Base-by-base conservation (phyloP, 2,888 invertebrate species). In the Phalangium opilio region DNA sequence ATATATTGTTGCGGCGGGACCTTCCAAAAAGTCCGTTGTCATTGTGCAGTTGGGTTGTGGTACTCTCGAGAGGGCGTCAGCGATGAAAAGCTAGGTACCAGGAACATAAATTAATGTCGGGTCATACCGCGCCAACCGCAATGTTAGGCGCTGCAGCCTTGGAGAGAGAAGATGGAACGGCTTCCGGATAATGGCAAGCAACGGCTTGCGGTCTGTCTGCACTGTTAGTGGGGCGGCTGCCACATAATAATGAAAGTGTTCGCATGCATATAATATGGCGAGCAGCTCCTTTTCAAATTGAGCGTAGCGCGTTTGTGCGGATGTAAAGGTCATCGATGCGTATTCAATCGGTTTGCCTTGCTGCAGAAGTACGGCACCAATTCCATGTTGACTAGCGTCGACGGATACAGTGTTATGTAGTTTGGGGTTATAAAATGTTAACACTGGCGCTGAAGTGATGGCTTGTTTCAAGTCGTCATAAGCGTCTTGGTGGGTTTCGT, bases 131-230 rank as follows among this genome's bases (percentile, higher is more conserved):
- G 41, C 35, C 3, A 48, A 19, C 7, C 44, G 19, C 48, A 64
- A 55, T 40, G 62, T 50, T 17, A 67, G 58, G 33, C 63, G 42
- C 48, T 67, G 64, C n/a, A 67, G 45, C 41, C 64, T 48, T 4
- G 64, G 60, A 2, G 64, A 59, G 4, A 67, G 49, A 10, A 62
- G 61, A 27, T 57, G 58, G 5, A 65, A 46, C 3, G 58, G 50
- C 50, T 65, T 65, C 1, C 59, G 55, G 12, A 67, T 42, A 3
- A 67, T 48, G 17, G 61, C 50, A 1, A 64, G 44, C 5, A 65
- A 50, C 1, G 64, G 65, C 49, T 63, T 64, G 54, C 65, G 64
- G 49, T 67, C 64, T 0, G 65, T 67, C 51, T 59, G 55, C 2
- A 65, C 44, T 15, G 40, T 44, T 34, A 66, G 55, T 19, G 54